phyloP scores from a whole-genome alignment of 1,140 invertebrate species.

The Diploscapter pachys region DNA sequence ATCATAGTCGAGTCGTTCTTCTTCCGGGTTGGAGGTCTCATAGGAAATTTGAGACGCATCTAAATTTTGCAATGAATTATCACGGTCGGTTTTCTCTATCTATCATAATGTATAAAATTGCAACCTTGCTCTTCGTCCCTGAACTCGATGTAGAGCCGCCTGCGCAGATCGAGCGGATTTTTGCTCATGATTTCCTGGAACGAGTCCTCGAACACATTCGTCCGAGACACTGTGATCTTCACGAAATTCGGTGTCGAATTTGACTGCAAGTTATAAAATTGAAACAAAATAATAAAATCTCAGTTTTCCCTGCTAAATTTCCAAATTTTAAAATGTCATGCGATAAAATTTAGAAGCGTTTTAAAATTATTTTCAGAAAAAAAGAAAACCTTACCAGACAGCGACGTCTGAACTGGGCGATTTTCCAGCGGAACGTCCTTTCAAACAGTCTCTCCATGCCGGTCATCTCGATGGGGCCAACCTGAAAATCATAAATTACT shows the following conservation, averaged over 20 bases:
- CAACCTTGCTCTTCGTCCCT: slow-evolving; percentile 74
- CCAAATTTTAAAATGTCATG: no score
- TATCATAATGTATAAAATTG: no score
- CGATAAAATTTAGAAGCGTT: no score
- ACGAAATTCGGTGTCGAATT: slow-evolving; percentile 95
- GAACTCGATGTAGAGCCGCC: slow-evolving; percentile 94
- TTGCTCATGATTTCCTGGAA: slow-evolving; percentile 94
- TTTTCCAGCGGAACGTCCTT: slow-evolving; percentile 95
- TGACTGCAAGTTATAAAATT: slow-evolving; percentile 61
- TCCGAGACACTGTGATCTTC: slow-evolving; percentile 90
- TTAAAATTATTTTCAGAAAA: slow-evolving; percentile 14
- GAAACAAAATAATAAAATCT: no score
- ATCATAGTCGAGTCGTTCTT: slow-evolving; percentile 97
- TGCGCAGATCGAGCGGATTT: slow-evolving; percentile 87
- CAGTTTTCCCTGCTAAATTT: no score
- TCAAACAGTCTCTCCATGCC: slow-evolving; percentile 88
- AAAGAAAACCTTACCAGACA: slow-evolving; percentile 69
- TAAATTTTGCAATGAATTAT: no score
- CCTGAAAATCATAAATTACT: no score
- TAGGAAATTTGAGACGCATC: no score
- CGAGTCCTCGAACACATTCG: slow-evolving; percentile 96
- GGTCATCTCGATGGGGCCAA: slow-evolving; percentile 75
- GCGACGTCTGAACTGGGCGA: slow-evolving; percentile 95
- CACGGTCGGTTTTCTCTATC: no score
- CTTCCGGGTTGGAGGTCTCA: slow-evolving; percentile 56